Base-by-base conservation (phyloP, 2,113 vertebrate species). In the Muntiacus muntjak region DNA sequence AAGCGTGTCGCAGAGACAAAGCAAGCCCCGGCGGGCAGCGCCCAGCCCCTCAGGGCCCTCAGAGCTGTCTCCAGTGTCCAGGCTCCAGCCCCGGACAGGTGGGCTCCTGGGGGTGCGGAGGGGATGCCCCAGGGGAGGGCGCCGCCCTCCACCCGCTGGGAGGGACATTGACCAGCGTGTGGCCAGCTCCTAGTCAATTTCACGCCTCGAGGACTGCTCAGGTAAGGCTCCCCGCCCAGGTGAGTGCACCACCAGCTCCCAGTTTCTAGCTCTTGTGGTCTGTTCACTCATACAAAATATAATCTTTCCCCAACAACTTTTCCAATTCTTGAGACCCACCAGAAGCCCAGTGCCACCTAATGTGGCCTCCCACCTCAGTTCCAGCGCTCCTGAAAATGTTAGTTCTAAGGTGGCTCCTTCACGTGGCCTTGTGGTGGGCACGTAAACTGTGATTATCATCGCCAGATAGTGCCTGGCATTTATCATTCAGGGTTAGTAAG, bases 111-210 rank as follows among this genome's bases (percentile, higher is more conserved):
- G 0, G 10, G 11, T 12, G 67, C 1, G 0, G 23, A 2, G 12
- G 1, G 57, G 5, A 19, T 62, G 26, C 15, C 57, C 71, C 8
- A 7, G 5, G 5, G 4, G 28, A 25, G 33, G 54, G 40, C 3
- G 1, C 12, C 0, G 33, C 87, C 26, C 50, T 3, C 52, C 26
- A 78, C 64, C 81, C 45, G 26, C 97, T 91, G 94, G 54, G 97
- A 97, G 95, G 0, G 12, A 98, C 96, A 97, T 95, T 96, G 95
- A 85, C 92, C 94, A 95, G 64, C 17, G 67, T 52, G 45, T 45
- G 87, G 91, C 57, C 57, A 47, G 79, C 93, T 98, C 82, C 96
- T 95, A 92, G 85, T 94, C 98, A 98, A 97, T 97, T 97, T 97
- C 91, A 21, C 30, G 89, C 98, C 95, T 96, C 97, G 98, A 62